Conservation (phyloP, 2,888 invertebrate genomes). For the Caprella mutica region DNA sequence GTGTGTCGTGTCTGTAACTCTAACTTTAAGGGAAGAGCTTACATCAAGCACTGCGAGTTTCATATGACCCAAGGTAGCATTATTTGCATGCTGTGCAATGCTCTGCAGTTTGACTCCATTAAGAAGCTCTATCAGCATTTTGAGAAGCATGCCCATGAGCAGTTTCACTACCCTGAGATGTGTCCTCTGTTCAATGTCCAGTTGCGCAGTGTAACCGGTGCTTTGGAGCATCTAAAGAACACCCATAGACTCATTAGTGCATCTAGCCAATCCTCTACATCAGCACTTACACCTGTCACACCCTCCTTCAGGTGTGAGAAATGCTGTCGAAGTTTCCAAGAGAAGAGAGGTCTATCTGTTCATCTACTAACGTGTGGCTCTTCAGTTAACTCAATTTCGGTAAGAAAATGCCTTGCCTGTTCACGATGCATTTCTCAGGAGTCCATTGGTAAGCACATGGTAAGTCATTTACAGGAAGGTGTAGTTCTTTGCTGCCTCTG, state of each 20-base stretch:
- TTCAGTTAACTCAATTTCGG: constrained; percentile 1
- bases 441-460: constrained; percentile 31
- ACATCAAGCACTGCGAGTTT: constrained; percentile 24
- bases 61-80: constrained; percentile 28
- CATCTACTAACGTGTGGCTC: constrained; percentile 20
- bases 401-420: constrained; percentile 30
- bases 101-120: constrained; percentile 16
- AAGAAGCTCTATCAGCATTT: constrained; percentile 26
- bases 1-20: constrained; percentile 25
- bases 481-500: constrained; percentile 28
- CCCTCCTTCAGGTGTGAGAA: constrained; percentile 23
- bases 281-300: background rate
- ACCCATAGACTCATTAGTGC: constrained; percentile 17
- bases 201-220: constrained; percentile 24
- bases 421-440: constrained; percentile 25
- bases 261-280: background rate
- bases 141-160: constrained; percentile 32
- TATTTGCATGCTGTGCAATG: constrained; percentile 32
- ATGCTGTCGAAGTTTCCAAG: constrained; percentile 31
- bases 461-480: constrained; percentile 29
- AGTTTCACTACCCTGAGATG: constrained; percentile 28
- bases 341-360: constrained; percentile 27
- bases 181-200: constrained; percentile 27
- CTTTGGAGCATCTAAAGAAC: constrained; percentile 25
- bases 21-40: constrained; percentile 20